Base-by-base conservation (phyloP, 1,140 invertebrate genomes). In the Conopomorpha cramerella region DNA sequence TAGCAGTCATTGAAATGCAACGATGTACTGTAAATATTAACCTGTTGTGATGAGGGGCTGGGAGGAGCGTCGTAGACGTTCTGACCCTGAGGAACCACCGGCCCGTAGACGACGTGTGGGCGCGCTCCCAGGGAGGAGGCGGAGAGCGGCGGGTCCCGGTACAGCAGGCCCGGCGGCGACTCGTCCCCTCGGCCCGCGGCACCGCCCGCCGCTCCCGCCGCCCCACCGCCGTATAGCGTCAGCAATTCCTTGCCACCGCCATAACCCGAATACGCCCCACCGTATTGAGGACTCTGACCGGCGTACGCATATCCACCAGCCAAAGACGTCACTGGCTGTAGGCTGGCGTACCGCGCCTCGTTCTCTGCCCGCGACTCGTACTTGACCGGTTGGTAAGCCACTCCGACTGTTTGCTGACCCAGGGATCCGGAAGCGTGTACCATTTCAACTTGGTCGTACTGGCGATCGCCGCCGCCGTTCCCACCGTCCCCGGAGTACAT, bases 111-210 rank as follows among this genome's bases (percentile, higher is more conserved):
- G 19, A 6, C 4, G 4, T 6, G 19, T 60, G 43, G 19, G 1
- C 68, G 45, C 8, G 77, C 39, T 34, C 55, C 49, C 14, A 83
- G 43, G 1, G 82, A 82, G 0, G 81, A 79, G 0, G 80, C 84
- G 0, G 79, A 71, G 10, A 84, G 48, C 3, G 81, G 82, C 3
- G 82, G 81, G 47, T 85, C 81, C 38, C 84, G 84, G 47, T 77
- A 81, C 35, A 80, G 54, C 31, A 67, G 59, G 7, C 55, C 55
- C 8, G 73, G 76, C 4, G 73, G 70, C 15, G 70, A 74, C 36
- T 80, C 76, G 26, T 71, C 64, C 0, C 66, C 57, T 23, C 60
- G 49, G 29, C 47, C 36, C 31, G 42, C 43, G 28, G 51, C 44
- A 35, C 36, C 36, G 33, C 36, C 36, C 29, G 39, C 46, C 36